phyloP scores from a whole-genome alignment of 2,113 vertebrate species.

The Fukomys damarensis region DNA sequence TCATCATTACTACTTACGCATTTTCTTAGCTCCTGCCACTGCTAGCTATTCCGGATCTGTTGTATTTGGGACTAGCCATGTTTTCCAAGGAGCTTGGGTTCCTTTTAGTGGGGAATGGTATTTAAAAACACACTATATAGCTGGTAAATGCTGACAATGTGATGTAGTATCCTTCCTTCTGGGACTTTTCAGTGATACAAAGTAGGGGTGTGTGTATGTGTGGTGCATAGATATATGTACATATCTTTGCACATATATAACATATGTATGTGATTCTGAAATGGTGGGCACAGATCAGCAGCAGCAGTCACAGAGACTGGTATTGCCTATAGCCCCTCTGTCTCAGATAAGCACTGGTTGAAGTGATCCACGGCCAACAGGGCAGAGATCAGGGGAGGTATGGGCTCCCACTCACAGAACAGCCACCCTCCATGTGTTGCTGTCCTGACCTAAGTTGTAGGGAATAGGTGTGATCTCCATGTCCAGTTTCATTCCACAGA shows the following conservation, averaged over 20 bases:
- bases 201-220: no score
- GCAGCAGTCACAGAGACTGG: not conserved
- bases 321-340: not conserved
- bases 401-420: not conserved
- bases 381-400: not conserved
- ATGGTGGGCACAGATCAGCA: not conserved
- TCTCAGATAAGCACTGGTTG: not conserved
- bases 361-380: not conserved
- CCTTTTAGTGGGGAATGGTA: not conserved
- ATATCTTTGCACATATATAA: not conserved
- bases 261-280: not conserved
- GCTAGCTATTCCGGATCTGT: not conserved
- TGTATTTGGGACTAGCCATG: not conserved
- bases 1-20: not conserved
- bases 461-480: not conserved
- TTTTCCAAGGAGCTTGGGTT: not conserved
- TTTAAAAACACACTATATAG: not conserved
- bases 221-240: no score
- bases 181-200: not conserved
- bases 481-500: not conserved
- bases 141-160: not conserved
- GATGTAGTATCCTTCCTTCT: not conserved
- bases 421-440: fast-evolving
- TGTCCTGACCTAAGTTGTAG: not conserved
- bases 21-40: not conserved